Evolutionary conservation across 2,113 vertebrate species (phyloP).

Genomic region (Alethe diademata): DNA sequence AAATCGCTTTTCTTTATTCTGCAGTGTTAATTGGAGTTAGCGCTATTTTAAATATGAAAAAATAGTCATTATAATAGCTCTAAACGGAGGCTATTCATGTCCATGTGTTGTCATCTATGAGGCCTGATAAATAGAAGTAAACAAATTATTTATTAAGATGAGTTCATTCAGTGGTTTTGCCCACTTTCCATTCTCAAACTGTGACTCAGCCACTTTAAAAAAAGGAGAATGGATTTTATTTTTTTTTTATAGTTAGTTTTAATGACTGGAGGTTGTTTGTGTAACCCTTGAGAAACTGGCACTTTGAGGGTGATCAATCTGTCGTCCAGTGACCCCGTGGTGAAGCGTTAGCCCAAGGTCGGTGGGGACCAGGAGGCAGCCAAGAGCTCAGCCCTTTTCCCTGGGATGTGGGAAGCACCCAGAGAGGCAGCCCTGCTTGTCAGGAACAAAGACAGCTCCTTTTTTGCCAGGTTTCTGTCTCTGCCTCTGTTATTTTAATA

Average conservation of each 20-base stretch:
- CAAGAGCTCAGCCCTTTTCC: neutral
- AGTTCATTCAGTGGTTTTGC: neutral
- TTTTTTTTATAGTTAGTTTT: neutral
- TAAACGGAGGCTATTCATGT: neutral
- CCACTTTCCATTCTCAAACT: neutral
- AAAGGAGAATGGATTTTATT: neutral
- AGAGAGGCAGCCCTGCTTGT: neutral
- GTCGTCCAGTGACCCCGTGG: neutral
- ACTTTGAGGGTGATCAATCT: slow-evolving; percentile 47
- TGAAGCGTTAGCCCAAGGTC: neutral
- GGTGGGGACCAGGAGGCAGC: neutral
- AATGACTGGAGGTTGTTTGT: slow-evolving; percentile 23
- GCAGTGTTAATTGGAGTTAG: neutral
- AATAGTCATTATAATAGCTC: neutral
- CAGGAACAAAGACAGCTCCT: neutral
- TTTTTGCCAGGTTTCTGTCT: neutral
- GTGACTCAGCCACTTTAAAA: neutral
- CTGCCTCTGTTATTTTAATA: neutral
- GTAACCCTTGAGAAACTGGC: slow-evolving; percentile 17
- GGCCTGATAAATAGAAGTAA: neutral
- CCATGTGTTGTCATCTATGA: neutral
- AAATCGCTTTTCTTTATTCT: neutral
- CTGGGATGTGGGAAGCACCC: neutral
- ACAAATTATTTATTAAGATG: neutral
- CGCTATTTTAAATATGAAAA: neutral